Evolutionary conservation across 2,113 vertebrate species (phyloP), one percentile per base, ranked within the genome.

Genomic region (Baryphthengus martii): DNA sequence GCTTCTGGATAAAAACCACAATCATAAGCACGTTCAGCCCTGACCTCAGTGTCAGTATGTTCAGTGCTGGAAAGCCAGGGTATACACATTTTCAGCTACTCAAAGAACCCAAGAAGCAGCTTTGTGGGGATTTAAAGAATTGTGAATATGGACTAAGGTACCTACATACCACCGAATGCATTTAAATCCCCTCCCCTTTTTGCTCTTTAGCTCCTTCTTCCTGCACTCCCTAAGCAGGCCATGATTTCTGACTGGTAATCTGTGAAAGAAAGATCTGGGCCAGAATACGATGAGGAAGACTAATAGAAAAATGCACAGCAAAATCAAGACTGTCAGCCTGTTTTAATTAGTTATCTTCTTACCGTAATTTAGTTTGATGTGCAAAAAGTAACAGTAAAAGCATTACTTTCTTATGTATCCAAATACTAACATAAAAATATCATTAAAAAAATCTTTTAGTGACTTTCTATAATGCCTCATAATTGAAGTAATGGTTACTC

Each of bases 401-500:
- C 78, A 77, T 77, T 89, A 49, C 11, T 88, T 85, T 66, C 78
- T 92, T 50, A 42, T 73, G 49, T 45, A 77, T 40, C 19, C 49
- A 91, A 94, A 90, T 37, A 70, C 42, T 55, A 70, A 50, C 17
- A 42, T 75, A 59, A 88, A 95, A 85, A 82, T 70, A 75, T 68
- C 1, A 89, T 84, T 88, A 29, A 26, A 70, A 80, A 83, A 82
- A 93, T 91, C 42, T 93, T 80, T 84, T 49, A 84, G 55, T 63
- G 21, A 67, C 39, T 81, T 93, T 74, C 42, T 83, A 58, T 91
- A 89, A 76, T 62, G 42, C 73, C 35, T 77, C 47, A 63, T 88
- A 91, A 93, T 90, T 92, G 75, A 90, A 67, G 18, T 74, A 84
- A 79, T 77, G n/a, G 50, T 77, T 93, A n/a, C 59, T 95, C 45